A percentile compares a stretch with the other conserved stretches of the same genome.
These are phyloP conservation scores for Drosophila infuscata DNA, from an alignment of 2,888 invertebrate genomes.

Conservation along the genomic window DNA sequence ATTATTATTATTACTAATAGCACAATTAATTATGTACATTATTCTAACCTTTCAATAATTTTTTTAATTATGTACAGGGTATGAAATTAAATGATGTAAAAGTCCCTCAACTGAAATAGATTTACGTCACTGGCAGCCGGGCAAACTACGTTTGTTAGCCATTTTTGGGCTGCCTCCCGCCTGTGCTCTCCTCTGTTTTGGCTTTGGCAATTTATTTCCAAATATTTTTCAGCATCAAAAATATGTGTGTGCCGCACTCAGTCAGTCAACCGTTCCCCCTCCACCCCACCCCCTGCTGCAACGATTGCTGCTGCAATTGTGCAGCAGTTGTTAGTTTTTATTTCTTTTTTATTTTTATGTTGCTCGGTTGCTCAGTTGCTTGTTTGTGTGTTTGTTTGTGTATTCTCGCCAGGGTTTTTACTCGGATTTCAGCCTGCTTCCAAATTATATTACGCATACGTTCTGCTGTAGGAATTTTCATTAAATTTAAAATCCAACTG, in stretches of 20 bases:
- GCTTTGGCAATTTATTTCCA: too few relatives aligned
- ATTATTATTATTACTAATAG: too few relatives aligned
- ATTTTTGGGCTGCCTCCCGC: too few relatives aligned
- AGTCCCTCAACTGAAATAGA: constrained; percentile 81
- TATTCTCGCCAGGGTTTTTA: constrained; percentile 51
- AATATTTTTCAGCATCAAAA: constrained; percentile 71
- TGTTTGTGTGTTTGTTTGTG: constrained; percentile 36
- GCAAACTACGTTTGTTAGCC: constrained; percentile 57
- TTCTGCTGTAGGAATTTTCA: constrained; percentile 40
- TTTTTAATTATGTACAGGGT: not conserved
- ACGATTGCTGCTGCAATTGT: constrained; percentile 36
- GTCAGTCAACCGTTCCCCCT: not conserved
- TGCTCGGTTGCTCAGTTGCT: constrained; percentile 7
- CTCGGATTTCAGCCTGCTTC: constrained; percentile 46
- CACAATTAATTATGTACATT: too few relatives aligned
- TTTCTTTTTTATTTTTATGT: constrained; percentile 38
- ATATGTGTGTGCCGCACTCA: constrained; percentile 51
- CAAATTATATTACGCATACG: constrained; percentile 57
- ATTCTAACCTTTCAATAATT: not conserved
- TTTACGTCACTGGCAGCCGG: constrained; percentile 79
- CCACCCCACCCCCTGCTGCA: constrained; percentile 7
- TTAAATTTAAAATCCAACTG: constrained; percentile 47
- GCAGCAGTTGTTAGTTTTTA: constrained; percentile 61
- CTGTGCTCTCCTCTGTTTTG: too few relatives aligned
- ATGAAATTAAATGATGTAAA: constrained; percentile 69